phyloP scores from a whole-genome alignment of 2,888 invertebrate genomes.

The Gerris lacustris region DNA sequence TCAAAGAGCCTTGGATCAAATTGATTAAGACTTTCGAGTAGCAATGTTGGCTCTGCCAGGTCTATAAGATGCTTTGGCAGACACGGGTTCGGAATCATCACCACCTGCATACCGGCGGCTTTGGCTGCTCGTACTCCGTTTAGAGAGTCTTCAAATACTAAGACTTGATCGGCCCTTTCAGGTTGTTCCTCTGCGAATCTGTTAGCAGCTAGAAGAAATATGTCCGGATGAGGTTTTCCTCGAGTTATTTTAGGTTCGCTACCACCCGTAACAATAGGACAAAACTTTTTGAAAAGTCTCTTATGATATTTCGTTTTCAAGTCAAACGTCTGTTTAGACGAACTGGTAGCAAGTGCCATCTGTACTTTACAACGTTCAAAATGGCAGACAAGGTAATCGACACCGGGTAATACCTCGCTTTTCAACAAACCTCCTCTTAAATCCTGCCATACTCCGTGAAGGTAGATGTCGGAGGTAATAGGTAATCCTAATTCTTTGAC shows the following conservation, averaged over 20 bases:
- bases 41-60: slow-evolving; percentile 4
- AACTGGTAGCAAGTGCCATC: background rate
- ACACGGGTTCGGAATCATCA: background rate
- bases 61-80: background rate
- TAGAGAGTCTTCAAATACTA: slow-evolving; percentile 12
- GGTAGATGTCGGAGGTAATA: slow-evolving; percentile 17
- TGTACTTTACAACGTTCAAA: background rate
- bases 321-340: background rate
- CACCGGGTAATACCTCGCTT: background rate
- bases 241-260: slow-evolving; percentile 17
- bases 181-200: slow-evolving; percentile 5
- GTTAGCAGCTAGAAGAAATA: slow-evolving; percentile 10
- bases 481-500: slow-evolving; percentile 16
- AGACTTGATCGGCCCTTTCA: background rate
- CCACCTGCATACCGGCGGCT: slow-evolving; percentile 15
- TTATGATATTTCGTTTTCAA: background rate
- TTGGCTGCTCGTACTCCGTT: slow-evolving; percentile 13
- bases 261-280: slow-evolving; percentile 17
- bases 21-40: background rate
- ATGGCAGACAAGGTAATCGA: background rate
- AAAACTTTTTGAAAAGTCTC: slow-evolving; percentile 18
- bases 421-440: slow-evolving; percentile 9
- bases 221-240: slow-evolving; percentile 22
- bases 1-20: slow-evolving; percentile 14
- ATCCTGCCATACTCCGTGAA: slow-evolving; percentile 21